Evolutionary conservation across 2,888 invertebrate species (phyloP), one percentile per base, ranked within the genome.

Genomic region (Drosophila pegasa): DNA sequence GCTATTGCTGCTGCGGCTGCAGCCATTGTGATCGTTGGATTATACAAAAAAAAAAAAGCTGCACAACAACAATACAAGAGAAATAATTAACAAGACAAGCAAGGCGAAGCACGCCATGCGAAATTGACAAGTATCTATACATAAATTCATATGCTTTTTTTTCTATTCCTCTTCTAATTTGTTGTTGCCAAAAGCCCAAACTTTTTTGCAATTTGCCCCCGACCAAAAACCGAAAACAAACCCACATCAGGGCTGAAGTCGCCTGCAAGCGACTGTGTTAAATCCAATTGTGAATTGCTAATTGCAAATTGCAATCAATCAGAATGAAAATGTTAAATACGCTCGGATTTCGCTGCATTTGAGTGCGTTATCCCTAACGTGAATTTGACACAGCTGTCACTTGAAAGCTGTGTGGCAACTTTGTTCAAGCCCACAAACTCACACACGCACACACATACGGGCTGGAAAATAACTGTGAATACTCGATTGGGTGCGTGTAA

Each of bases 1-100:
- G 51, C 51, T 66, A 18, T 25, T 43, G 29, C 22, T 50, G 43
- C 33, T 51, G 38, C 40, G 51, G 25, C 40, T 38, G 52, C 35
- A 63, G 40, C 25, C 31, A 57, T 61, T 71, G 59, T 51, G 60
- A 33, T 60, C 57, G 61, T 60, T 48, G 43, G 55, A 68, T 78
- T 74, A 79, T 59, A 54, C 45, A 55, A 61, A 48, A 56, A 47
- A 56, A 29, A 29, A 25, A 43, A 2, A 14, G 22, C 29, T 29
- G 75, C 38, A 57, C 65, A 73, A 77, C 20, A 72, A 62, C 58
- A 61, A 51, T 0, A 33, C 8, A 33, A 59, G 35, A 18, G 12
- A 18, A 56, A 48, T 12, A 51, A 27, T 31, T 20, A 50, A 22
- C 20, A 14, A 40, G 25, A 38, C 54, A 18, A 16, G 40, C 41